Evolutionary conservation across 2,888 invertebrate genomes (phyloP).

Genomic region (Mythimna albipuncta): DNA sequence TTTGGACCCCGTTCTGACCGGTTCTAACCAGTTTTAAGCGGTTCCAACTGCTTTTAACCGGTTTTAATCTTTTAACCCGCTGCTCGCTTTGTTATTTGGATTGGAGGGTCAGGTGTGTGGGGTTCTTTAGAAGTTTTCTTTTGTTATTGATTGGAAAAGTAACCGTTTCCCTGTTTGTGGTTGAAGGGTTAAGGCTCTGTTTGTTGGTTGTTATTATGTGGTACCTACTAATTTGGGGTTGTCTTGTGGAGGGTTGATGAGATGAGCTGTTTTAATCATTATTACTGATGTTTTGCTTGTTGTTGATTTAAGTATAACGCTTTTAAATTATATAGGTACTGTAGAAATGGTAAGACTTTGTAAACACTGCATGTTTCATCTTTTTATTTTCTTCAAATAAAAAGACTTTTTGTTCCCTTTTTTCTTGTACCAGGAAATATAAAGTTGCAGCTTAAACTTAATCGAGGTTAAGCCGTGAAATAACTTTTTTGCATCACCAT

Average conservation of each 20-base stretch:
- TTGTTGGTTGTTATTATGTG: constrained; percentile 51
- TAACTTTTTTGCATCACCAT: constrained; percentile 45
- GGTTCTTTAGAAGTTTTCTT: constrained; percentile 64
- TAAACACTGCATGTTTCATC: no score
- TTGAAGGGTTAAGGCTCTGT: constrained; percentile 55
- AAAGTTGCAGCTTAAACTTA: constrained; percentile 1
- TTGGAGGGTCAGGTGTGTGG: constrained; percentile 67
- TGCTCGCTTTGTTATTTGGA: constrained; percentile 64
- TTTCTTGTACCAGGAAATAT: constrained; percentile 5
- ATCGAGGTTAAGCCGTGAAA: constrained; percentile 31
- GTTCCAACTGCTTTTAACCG: constrained; percentile 63
- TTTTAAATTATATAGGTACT: neutral
- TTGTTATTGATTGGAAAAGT: constrained; percentile 68
- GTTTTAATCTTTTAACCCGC: constrained; percentile 79
- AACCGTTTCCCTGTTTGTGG: constrained; percentile 61
- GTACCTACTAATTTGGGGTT: constrained; percentile 44
- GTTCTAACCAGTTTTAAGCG: constrained; percentile 65
- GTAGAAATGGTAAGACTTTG: neutral
- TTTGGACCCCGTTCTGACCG: constrained; percentile 66
- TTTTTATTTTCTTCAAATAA: no score
- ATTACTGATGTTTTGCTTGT: constrained; percentile 21
- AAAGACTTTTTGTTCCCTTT: rapidly evolving
- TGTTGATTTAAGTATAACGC: neutral
- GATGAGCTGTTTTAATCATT: constrained; percentile 35
- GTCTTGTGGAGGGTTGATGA: constrained; percentile 24